Evolutionary conservation across 2,113 vertebrate species (phyloP).

Genomic region (Otocyon megalotis): DNA sequence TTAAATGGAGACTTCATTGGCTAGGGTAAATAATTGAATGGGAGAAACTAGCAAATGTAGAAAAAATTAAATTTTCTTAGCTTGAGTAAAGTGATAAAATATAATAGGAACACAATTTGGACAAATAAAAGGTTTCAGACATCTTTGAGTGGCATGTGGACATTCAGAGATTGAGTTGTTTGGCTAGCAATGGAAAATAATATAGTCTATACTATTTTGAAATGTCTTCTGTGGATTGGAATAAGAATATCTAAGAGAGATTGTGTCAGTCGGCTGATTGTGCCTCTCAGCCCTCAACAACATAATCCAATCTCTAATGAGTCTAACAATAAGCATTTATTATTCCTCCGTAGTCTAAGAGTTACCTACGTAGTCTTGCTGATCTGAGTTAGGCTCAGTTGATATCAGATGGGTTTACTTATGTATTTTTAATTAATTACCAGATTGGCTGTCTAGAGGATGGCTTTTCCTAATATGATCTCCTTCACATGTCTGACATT

Average conservation of each 20-base stretch:
- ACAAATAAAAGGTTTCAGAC: not conserved
- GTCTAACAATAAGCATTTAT: not conserved
- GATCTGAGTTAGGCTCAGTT: not conserved
- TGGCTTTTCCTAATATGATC: not conserved
- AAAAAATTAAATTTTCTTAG: constrained; percentile 18
- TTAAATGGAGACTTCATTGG: not conserved
- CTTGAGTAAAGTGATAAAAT: not conserved
- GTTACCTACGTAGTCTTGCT: not conserved
- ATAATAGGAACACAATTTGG: not conserved
- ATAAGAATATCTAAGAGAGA: not conserved
- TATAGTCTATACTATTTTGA: not conserved
- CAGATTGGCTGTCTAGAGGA: not conserved
- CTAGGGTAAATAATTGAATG: not conserved
- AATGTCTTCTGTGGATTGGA: not conserved
- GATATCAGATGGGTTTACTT: not conserved
- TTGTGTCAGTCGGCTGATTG: not conserved
- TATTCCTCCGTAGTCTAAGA: not conserved
- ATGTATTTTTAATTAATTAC: not conserved
- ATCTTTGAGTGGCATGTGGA: not conserved
- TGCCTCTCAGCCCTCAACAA: too few relatives aligned
- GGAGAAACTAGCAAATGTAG: not conserved
- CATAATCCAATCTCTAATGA: not conserved
- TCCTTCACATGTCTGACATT: not conserved
- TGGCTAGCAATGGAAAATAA: not conserved
- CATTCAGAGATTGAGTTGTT: not conserved